A percentile compares a stretch with the other conserved stretches of the same genome.
These are phyloP conservation scores for Yponomeuta sedellus DNA, from an alignment of 2,888 invertebrate genomes.

Conservation along the genomic window DNA sequence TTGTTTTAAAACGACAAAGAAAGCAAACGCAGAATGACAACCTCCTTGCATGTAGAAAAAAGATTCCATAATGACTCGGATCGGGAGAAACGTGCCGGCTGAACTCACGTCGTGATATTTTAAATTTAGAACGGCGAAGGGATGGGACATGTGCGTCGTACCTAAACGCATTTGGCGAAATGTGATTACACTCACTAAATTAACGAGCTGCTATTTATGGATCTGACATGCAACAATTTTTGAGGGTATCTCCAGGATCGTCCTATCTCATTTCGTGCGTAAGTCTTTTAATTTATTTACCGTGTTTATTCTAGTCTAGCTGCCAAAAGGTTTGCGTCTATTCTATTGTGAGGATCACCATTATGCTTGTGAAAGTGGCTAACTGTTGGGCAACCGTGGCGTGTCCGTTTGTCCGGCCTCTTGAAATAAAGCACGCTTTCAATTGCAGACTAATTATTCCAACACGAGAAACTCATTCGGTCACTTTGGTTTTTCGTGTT, in stretches of 20 bases:
- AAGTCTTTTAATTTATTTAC: neutral
- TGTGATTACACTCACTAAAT: conserved; percentile 72
- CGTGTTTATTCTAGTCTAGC: conserved; percentile 2
- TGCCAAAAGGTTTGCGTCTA: conserved; percentile 7
- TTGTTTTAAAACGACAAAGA: neutral
- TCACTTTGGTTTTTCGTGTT: conserved; percentile 60
- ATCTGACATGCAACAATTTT: conserved; percentile 43
- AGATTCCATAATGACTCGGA: conserved; percentile 22
- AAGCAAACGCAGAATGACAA: neutral
- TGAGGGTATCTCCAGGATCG: conserved; percentile 15
- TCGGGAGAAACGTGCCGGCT: conserved; percentile 56
- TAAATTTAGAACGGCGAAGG: conserved; percentile 73
- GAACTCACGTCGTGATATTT: conserved; percentile 65
- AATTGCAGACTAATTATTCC: conserved; percentile 76
- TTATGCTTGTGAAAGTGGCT: conserved; percentile 72
- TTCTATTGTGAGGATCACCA: conserved; percentile 56
- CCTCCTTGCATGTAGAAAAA: neutral
- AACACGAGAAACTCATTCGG: conserved; percentile 74
- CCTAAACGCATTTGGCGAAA: conserved; percentile 72
- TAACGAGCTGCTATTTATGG: conserved; percentile 71
- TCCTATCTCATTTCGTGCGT: neutral
- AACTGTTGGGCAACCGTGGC: conserved; percentile 70
- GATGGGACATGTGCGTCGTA: conserved; percentile 72
- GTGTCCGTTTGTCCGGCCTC: conserved; percentile 64
- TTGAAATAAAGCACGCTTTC: conserved; percentile 74